Conservation (phyloP, 2,797 vertebrate species). For the Forpus xanthops region DNA sequence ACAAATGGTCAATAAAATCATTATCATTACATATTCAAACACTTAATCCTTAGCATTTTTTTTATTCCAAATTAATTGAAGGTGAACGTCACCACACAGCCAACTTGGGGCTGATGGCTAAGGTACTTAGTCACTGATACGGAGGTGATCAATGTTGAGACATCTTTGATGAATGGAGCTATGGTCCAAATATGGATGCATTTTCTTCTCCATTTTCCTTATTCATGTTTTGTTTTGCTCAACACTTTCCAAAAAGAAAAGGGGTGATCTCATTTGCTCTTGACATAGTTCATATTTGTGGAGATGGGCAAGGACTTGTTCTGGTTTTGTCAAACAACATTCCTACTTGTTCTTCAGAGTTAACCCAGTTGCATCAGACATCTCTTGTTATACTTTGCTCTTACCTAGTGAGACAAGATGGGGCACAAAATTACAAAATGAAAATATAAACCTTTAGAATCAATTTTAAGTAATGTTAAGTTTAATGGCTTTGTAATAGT, state of each 20-base stretch:
- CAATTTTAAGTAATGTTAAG: too few species aligned
- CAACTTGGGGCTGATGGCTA: neutral
- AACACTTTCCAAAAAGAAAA: neutral
- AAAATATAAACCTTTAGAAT: too few species aligned
- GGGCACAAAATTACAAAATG: too few species aligned
- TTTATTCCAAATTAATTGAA: neutral
- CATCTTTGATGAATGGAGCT: neutral
- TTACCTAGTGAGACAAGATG: too few species aligned
- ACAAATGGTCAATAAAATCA: neutral
- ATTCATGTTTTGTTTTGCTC: neutral
- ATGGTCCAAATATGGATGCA: accelerated
- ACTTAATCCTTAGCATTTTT: neutral
- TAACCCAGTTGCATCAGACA: neutral
- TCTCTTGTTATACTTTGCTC: neutral
- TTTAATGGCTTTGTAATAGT: too few species aligned
- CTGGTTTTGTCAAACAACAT: neutral
- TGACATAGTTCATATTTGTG: neutral
- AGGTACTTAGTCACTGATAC: neutral
- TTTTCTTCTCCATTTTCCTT: neutral
- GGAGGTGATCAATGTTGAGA: neutral
- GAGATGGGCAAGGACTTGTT: neutral
- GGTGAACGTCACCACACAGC: neutral
- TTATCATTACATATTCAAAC: neutral
- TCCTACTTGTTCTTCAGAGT: neutral
- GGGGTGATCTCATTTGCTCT: neutral